phyloP scores from a whole-genome alignment of 2,113 vertebrate species.

The Neolamprologus fasciatus region DNA sequence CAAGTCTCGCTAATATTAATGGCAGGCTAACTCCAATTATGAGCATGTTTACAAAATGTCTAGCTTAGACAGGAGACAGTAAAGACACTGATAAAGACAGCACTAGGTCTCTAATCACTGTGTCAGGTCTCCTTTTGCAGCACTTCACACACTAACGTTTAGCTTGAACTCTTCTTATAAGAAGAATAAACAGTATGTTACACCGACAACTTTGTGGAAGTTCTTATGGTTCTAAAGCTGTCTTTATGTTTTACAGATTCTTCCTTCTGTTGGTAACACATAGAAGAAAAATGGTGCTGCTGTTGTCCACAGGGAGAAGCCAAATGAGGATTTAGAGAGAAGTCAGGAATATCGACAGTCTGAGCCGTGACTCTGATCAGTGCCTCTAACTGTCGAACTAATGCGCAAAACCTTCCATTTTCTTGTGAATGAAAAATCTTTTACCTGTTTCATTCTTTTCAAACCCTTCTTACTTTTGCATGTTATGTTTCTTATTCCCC shows the following conservation, averaged over 20 bases:
- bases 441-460: neutral
- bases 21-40: neutral
- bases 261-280: neutral
- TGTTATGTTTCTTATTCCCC: neutral
- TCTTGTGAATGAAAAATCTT: neutral
- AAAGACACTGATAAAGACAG: neutral
- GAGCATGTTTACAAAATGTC: constrained; percentile 21
- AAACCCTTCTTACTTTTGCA: neutral
- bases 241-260: constrained; percentile 5
- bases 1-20: constrained; percentile 13
- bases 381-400: neutral
- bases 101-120: neutral
- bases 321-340: constrained; percentile 19
- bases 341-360: neutral
- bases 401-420: neutral
- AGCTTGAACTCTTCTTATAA: neutral
- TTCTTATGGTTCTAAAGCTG: neutral
- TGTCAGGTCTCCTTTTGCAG: neutral
- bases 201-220: neutral
- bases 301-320: neutral
- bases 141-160: neutral
- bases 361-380: neutral
- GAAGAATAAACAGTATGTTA: neutral
- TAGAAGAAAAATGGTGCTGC: neutral
- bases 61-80: neutral